Evolutionary conservation across 2,797 vertebrate genomes (phyloP).

Genomic region (Melopsittacus undulatus): DNA sequence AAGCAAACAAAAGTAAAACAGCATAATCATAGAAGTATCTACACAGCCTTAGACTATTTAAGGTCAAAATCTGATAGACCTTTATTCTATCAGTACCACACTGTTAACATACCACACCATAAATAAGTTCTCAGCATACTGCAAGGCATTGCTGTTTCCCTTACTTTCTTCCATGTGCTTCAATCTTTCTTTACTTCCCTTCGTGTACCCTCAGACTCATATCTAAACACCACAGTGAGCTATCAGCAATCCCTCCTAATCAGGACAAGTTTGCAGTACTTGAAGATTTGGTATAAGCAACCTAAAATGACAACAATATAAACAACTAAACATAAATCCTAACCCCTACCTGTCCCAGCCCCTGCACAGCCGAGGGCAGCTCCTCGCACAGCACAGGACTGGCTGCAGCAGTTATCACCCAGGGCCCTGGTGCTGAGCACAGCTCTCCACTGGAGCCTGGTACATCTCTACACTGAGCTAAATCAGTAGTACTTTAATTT

Average conservation of each 20-base stretch:
- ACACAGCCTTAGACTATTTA: background rate
- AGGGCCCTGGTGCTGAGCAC: background rate
- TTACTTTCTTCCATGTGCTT: background rate
- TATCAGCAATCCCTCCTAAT: background rate
- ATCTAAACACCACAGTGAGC: background rate
- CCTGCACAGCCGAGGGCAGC: background rate
- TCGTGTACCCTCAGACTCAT: background rate
- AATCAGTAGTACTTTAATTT: slow-evolving; percentile 32
- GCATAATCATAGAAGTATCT: background rate
- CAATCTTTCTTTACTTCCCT: background rate
- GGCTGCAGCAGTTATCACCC: background rate
- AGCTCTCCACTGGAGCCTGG: background rate
- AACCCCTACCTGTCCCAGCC: background rate
- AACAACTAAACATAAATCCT: background rate
- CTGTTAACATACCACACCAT: background rate
- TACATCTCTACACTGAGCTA: background rate
- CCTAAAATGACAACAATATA: background rate
- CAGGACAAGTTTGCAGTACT: background rate
- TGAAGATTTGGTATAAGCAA: slow-evolving; percentile 63
- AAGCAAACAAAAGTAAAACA: background rate
- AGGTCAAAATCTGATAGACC: background rate
- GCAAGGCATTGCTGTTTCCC: background rate
- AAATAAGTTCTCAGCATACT: background rate
- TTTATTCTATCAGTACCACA: background rate
- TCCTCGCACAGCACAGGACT: background rate